Percentiles rank a stretch among this genome's conserved stretches.
phyloP scores from a whole-genome alignment of 2,113 vertebrate species.

The Plotosus lineatus region DNA sequence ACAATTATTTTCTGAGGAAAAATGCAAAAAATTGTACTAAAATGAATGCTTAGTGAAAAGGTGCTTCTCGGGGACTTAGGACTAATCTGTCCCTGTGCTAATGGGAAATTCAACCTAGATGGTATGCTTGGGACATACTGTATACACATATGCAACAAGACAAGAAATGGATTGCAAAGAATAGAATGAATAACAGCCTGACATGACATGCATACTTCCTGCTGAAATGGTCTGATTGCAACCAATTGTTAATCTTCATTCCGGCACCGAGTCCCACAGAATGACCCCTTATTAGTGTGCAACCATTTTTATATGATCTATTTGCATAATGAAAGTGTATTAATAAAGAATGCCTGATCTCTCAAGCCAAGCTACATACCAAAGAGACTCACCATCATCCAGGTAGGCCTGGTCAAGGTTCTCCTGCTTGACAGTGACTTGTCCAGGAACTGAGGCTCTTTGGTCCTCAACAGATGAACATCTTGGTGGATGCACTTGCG shows the following conservation, averaged over 20 bases:
- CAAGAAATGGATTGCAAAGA: conserved; percentile 5
- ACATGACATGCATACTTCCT: conserved; percentile 21
- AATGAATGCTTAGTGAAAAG: not conserved
- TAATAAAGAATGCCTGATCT: not conserved
- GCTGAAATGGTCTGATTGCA: not conserved
- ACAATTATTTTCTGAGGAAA: not conserved
- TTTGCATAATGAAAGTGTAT: not conserved
- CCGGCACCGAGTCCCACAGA: not conserved
- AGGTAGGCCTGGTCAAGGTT: conserved; percentile 97
- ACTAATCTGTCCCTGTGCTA: not conserved
- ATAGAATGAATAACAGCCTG: not conserved
- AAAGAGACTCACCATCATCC: conserved; percentile 85
- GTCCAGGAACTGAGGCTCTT: conserved; percentile 70
- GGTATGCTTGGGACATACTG: not conserved
- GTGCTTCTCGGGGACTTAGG: not conserved
- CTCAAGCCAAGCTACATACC: not conserved
- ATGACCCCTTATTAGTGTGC: not conserved
- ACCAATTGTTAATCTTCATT: not conserved
- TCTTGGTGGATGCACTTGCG: conserved; percentile 68
- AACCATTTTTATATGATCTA: not conserved
- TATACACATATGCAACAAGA: conserved; percentile 48
- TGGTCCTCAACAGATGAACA: conserved; percentile 75
- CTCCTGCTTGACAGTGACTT: conserved; percentile 94
- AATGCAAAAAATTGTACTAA: not conserved
- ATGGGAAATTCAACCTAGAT: not conserved